These are phyloP conservation scores for Drosophila subsilvestris DNA, from an alignment of 2,888 invertebrate species.

Conservation along the genomic window DNA sequence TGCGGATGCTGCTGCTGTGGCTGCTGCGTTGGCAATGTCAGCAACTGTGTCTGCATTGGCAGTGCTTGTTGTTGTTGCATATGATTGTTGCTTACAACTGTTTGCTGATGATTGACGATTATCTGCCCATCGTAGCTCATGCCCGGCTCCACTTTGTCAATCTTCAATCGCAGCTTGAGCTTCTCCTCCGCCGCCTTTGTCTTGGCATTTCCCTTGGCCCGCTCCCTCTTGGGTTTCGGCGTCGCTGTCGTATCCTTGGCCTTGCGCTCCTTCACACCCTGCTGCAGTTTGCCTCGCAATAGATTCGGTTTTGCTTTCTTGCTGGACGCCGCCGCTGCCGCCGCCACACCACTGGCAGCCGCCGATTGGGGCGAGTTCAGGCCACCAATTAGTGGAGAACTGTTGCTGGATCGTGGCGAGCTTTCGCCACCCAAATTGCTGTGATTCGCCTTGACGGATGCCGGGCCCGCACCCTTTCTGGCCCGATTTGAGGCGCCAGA, in stretches of 20 bases:
- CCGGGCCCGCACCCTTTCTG: slow-evolving; percentile 24
- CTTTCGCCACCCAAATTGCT: slow-evolving; percentile 44
- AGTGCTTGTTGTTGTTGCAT: slow-evolving; percentile 56
- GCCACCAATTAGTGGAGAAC: slow-evolving; percentile 60
- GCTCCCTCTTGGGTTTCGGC: slow-evolving; percentile 75
- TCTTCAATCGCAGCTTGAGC: slow-evolving; percentile 91
- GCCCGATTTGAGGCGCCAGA: slow-evolving; percentile 40
- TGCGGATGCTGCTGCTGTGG: slow-evolving; percentile 41
- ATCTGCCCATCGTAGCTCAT: slow-evolving; percentile 24
- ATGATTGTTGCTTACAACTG: slow-evolving; percentile 54
- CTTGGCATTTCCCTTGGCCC: slow-evolving; percentile 76
- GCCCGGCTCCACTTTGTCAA: slow-evolving; percentile 89
- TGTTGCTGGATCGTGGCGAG: slow-evolving; percentile 66
- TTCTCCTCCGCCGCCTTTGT: slow-evolving; percentile 86
- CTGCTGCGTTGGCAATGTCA: slow-evolving; percentile 38
- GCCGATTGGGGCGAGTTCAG: slow-evolving; percentile 39
- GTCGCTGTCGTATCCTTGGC: slow-evolving; percentile 61
- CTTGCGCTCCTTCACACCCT: slow-evolving; percentile 81
- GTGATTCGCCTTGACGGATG: slow-evolving; percentile 32
- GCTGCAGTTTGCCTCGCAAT: slow-evolving; percentile 82
- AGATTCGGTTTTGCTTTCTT: slow-evolving; percentile 81
- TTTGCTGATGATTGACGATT: slow-evolving; percentile 45
- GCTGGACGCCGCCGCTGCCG: slow-evolving; percentile 21
- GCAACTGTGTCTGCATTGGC: slow-evolving; percentile 53
- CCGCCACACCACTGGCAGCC: slow-evolving; percentile 8